Evolutionary conservation across 2,797 vertebrate species (phyloP), one percentile per base, ranked within the genome.

Genomic region (Kryptopterus vitreolus): DNA sequence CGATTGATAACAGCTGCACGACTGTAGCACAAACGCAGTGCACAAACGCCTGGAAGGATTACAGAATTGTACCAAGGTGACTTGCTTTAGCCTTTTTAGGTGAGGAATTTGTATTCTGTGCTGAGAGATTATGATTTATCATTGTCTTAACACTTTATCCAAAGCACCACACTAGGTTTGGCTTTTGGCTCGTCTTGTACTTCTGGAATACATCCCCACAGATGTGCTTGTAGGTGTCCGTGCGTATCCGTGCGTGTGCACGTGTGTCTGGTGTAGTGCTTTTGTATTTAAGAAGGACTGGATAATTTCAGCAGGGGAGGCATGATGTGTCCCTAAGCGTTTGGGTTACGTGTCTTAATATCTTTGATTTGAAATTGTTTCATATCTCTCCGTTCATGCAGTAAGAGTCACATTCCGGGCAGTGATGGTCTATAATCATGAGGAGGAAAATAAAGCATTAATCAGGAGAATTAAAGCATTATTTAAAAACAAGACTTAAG

Each of bases 81-180:
- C 33, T 24, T 26, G 33, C 71, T 35, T 66, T 76, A 26, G 50
- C 84, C 82, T 83, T 85, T 83, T 85, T 85, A 81, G 84, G 84
- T 38, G 72, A 83, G 61, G 79, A 81, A 79, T 79, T 57, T 22
- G 3, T 68, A 73, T 71, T 71, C 35, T 46, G 3, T 13, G 16
- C 77, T 58, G 33, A 71, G 61, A 85, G 83, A 70, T 63, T 50
- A 59, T 55, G 10, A 58, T 76, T 76, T 79, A 69, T 83, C 81
- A 79, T 29, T 24, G 69, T 52, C 62, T 43, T 48, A 80, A 71
- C 48, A 58, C 66, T 83, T 59, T 31, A 68, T 80, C 78, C 68
- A 77, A 75, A 77, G 43, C 24, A 74, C 69, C 69, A 33, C 69
- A 68, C n/a, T 58, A 62, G 74, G 69, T 61, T 66, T 62, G n/a